phyloP scores from a whole-genome alignment of 2,888 invertebrate species.

The Polymixis flavicincta region DNA sequence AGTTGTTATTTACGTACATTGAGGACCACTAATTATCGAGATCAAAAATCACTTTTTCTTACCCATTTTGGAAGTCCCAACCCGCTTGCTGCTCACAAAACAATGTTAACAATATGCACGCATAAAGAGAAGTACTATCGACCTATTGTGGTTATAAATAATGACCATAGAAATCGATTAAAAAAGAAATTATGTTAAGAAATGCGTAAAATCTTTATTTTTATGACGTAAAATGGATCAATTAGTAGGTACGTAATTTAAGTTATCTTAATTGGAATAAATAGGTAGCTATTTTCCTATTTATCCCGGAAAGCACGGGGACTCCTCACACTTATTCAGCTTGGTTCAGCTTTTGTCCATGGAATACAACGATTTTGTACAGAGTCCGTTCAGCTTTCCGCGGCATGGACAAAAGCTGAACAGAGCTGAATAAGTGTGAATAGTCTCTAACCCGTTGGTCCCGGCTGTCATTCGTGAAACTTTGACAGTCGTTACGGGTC shows the following conservation, averaged over 20 bases:
- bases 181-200: conserved; percentile 9
- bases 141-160: conserved; percentile 19
- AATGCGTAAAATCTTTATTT: conserved; percentile 32
- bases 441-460: too few relatives aligned
- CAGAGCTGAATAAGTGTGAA: too few relatives aligned
- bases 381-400: too few relatives aligned
- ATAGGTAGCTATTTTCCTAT: not conserved
- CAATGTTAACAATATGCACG: conserved; percentile 16
- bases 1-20: too few relatives aligned
- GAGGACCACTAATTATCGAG: too few relatives aligned
- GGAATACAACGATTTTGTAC: too few relatives aligned
- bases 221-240: conserved; percentile 36
- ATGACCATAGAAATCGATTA: conserved; percentile 51
- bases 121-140: accelerated
- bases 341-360: too few relatives aligned
- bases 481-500: too few relatives aligned
- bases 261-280: conserved; percentile 4
- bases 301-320: too few relatives aligned
- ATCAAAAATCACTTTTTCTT: not conserved
- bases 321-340: too few relatives aligned
- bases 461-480: too few relatives aligned
- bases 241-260: conserved; percentile 10
- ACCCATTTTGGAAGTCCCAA: conserved; percentile 31
- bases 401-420: too few relatives aligned
- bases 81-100: not conserved